These are phyloP conservation scores for Amphipyra tragopoginis DNA, from an alignment of 2,888 invertebrate species.

Conservation along the genomic window DNA sequence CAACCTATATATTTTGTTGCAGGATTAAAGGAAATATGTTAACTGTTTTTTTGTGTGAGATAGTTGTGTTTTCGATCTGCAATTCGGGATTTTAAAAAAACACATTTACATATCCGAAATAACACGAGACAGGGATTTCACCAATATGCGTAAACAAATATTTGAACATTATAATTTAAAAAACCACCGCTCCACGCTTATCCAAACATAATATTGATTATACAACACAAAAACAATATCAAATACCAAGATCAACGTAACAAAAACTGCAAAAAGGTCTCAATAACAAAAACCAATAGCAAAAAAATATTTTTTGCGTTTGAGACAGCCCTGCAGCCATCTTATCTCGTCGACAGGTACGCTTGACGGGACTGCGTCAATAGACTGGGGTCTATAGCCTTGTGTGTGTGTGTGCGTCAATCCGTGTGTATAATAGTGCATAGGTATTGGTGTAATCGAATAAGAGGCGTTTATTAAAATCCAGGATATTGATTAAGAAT, in stretches of 20 bases:
- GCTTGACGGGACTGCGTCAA: constrained; percentile 83
- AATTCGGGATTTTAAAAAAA: constrained; percentile 4
- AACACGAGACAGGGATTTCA: not conserved
- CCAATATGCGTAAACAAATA: not conserved
- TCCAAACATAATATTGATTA: constrained; percentile 6
- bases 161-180: not conserved
- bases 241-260: not conserved
- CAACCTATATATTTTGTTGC: constrained; percentile 12
- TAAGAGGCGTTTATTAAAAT: constrained; percentile 20
- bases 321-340: constrained; percentile 71
- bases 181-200: not conserved
- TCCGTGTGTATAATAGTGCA: constrained; percentile 27
- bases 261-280: constrained; percentile 4
- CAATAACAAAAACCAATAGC: not conserved
- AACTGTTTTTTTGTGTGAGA: not conserved
- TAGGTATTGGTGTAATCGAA: constrained; percentile 25
- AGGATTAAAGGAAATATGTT: constrained; percentile 29
- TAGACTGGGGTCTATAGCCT: constrained; percentile 67
- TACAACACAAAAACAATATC: not conserved
- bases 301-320: not conserved
- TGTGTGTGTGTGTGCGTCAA: constrained; percentile 20
- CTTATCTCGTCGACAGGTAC: constrained; percentile 80
- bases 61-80: not conserved
- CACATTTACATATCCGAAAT: not conserved
- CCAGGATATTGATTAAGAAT: not conserved